Percentiles rank a stretch among this genome's conserved stretches.
These are phyloP conservation scores for Synergus gifuensis DNA, from an alignment of 2,888 invertebrate genomes.

Conservation along the genomic window DNA sequence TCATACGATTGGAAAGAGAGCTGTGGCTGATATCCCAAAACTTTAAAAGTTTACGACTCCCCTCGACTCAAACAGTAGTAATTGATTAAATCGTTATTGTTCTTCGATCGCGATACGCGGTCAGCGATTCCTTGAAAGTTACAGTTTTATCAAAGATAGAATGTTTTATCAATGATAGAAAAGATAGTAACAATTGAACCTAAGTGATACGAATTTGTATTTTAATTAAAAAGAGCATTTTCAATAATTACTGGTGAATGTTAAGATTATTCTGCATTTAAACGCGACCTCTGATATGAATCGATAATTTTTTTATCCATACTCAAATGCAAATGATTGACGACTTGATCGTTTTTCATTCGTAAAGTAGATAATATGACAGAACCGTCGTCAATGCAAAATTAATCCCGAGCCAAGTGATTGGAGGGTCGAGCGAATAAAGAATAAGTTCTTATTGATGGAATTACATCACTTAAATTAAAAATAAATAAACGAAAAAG, in stretches of 20 bases:
- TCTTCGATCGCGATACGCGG: constrained; percentile 14
- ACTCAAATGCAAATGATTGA: constrained; percentile 8
- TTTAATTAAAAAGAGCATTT: neutral
- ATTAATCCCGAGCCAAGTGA: neutral
- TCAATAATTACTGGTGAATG: neutral
- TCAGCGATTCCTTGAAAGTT: neutral
- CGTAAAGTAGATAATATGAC: neutral
- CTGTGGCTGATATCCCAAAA: constrained; percentile 54
- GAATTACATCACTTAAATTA: neutral
- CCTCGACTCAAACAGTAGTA: constrained; percentile 7
- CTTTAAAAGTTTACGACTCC: constrained; percentile 52
- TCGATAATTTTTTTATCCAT: neutral
- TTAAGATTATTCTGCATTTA: neutral
- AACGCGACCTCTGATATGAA: neutral
- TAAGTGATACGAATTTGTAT: neutral
- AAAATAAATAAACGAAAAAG: constrained; percentile 6
- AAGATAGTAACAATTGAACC: neutral
- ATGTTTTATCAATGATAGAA: too few species aligned
- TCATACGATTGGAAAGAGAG: constrained; percentile 67
- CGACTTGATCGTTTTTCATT: constrained; percentile 2
- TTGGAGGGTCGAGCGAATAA: neutral
- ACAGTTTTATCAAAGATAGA: neutral
- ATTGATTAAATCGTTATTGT: constrained; percentile 34
- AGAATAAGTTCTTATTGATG: constrained; percentile 3
- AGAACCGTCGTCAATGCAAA: neutral